phyloP scores from a whole-genome alignment of 2,113 vertebrate species.

The Neogobius melanostomus region DNA sequence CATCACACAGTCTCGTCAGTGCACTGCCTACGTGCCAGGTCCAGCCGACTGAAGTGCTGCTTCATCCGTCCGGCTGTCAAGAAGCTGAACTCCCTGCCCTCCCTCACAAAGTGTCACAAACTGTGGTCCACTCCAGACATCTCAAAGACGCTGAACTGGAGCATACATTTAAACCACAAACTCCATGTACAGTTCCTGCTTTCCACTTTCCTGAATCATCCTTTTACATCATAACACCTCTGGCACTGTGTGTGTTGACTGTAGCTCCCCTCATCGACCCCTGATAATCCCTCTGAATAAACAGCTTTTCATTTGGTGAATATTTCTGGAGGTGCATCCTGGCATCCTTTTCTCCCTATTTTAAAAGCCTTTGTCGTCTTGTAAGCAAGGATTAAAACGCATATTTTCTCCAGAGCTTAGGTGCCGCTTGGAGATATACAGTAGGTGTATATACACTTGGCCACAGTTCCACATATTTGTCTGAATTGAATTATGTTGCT shows the following conservation, averaged over 20 bases:
- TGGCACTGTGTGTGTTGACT: slow-evolving; percentile 25
- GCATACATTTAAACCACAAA: background rate
- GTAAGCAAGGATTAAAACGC: slow-evolving; percentile 61
- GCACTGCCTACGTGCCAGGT: too few species aligned
- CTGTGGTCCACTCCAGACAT: too few species aligned
- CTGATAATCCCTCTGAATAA: slow-evolving; percentile 60
- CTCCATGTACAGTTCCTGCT: background rate
- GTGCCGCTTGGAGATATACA: slow-evolving; percentile 54
- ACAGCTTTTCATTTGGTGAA: slow-evolving; percentile 49
- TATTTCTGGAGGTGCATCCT: slow-evolving; percentile 45
- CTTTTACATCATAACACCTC: slow-evolving; percentile 9
- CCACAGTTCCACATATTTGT: slow-evolving; percentile 52
- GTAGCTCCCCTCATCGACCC: slow-evolving; percentile 21
- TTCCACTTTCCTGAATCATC: slow-evolving; percentile 22
- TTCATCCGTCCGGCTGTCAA: too few species aligned
- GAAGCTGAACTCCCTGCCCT: too few species aligned
- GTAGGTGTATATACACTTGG: slow-evolving; percentile 51
- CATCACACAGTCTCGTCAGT: too few species aligned
- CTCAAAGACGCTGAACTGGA: background rate
- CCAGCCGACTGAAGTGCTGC: too few species aligned
- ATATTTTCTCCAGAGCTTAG: slow-evolving; percentile 57
- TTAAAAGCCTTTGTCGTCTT: slow-evolving; percentile 35
- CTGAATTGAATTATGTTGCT: slow-evolving; percentile 61
- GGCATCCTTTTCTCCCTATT: slow-evolving; percentile 30
- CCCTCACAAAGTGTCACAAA: too few species aligned